Evolutionary conservation across 2,113 vertebrate species (phyloP).

Genomic region (Aleadryas rufinucha): DNA sequence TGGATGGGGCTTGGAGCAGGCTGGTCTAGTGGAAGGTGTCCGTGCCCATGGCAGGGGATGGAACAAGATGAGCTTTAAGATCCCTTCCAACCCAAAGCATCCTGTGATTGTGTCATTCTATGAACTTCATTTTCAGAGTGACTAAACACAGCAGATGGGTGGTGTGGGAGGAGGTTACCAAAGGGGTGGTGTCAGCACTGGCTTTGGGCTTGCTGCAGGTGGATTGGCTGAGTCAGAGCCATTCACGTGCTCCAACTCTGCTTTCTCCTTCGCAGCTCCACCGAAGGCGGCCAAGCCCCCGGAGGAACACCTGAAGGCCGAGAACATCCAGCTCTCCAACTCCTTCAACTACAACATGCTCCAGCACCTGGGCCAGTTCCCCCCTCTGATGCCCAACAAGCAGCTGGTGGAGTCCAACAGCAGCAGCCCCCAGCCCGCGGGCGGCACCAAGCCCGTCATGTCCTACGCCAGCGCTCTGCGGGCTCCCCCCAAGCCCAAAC

Average conservation of each 20-base stretch:
- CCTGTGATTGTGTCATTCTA: not conserved
- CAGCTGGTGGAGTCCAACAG: conserved; percentile 83
- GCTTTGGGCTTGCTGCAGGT: fast-evolving
- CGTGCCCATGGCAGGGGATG: not conserved
- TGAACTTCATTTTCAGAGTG: not conserved
- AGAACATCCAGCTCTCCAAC: conserved; percentile 79
- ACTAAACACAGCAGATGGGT: not conserved
- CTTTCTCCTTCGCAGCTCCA: conserved; percentile 71
- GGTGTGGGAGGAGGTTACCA: not conserved
- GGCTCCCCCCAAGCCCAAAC: conserved; percentile 92
- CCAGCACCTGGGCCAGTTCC: conserved; percentile 96
- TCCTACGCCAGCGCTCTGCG: conserved; percentile 96
- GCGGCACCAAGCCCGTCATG: conserved; percentile 87
- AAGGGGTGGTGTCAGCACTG: not conserved
- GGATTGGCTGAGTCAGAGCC: not conserved
- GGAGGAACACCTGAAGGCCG: conserved; percentile 87
- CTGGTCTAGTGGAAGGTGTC: not conserved
- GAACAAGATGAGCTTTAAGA: not conserved
- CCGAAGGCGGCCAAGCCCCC: conserved; percentile 83
- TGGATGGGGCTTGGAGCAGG: not conserved
- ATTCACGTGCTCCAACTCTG: not conserved
- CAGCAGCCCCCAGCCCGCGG: conserved; percentile 67
- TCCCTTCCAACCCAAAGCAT: not conserved
- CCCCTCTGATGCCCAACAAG: conserved; percentile 93
- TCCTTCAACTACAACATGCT: conserved; percentile 86